Conservation (phyloP, 2,888 invertebrate species). For the Lordiphosa andalusiaca region DNA sequence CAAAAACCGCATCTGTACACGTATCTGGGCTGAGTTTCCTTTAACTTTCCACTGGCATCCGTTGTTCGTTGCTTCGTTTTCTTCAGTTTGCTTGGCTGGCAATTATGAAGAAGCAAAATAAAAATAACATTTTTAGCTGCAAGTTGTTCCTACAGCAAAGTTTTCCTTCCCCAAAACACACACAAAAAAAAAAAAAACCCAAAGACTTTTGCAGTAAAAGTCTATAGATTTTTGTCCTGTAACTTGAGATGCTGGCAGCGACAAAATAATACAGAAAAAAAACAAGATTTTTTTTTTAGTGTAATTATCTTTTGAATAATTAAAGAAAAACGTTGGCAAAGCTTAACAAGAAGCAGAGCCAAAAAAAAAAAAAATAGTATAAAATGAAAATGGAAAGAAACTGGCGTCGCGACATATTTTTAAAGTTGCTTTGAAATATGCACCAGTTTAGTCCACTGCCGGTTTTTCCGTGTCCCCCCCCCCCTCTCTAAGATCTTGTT, state of each 20-base stretch:
- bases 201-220: conserved; percentile 17
- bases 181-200: conserved; percentile 18
- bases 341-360: conserved; percentile 48
- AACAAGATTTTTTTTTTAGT: conserved; percentile 38
- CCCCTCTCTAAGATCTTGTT: not conserved
- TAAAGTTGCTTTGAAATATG: conserved; percentile 46
- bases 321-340: conserved; percentile 69
- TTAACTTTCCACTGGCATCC: conserved; percentile 62
- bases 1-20: conserved; percentile 49
- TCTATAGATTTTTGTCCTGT: conserved; percentile 59
- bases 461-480: not conserved
- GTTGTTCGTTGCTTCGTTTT: conserved; percentile 32
- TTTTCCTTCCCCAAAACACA: conserved; percentile 12
- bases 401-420: conserved; percentile 51
- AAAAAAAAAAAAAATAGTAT: conserved; percentile 39
- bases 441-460: conserved; percentile 6
- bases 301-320: conserved; percentile 79
- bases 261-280: conserved; percentile 52
- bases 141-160: conserved; percentile 33
- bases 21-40: conserved; percentile 58
- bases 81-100: conserved; percentile 53
- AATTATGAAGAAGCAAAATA: conserved; percentile 64
- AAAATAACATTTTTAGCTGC: conserved; percentile 68
- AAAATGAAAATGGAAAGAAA: conserved; percentile 28
- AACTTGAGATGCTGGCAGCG: conserved; percentile 48